Percentiles rank a stretch among this genome's conserved stretches.
phyloP scores from a whole-genome alignment of 23 tunicate species.

The Trididemnum miniatum region DNA sequence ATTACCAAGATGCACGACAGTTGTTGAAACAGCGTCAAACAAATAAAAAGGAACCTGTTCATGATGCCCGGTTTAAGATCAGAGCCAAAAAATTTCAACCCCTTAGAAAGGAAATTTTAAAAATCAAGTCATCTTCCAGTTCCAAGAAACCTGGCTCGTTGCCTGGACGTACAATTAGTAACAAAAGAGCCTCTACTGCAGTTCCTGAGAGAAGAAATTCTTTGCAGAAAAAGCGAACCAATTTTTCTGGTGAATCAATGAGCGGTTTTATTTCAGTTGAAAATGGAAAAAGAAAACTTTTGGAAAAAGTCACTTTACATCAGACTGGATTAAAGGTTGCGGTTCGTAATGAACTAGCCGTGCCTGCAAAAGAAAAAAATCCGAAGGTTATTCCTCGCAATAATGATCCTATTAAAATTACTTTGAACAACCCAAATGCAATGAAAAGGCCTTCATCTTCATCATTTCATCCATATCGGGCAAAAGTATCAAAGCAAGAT shows the following conservation, averaged over 20 bases:
- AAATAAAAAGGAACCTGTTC: background rate
- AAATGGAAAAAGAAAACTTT: slow-evolving; percentile 33
- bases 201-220: background rate
- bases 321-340: slow-evolving; percentile 64
- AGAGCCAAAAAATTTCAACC: slow-evolving; percentile 29
- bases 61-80: slow-evolving; percentile 33
- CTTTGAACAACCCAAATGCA: slow-evolving; percentile 64
- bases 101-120: background rate
- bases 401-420: slow-evolving; percentile 39
- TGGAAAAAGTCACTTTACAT: slow-evolving; percentile 56
- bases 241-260: too few relatives aligned
- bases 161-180: slow-evolving; percentile 12
- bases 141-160: background rate
- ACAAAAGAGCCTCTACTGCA: background rate
- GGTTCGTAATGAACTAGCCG: slow-evolving; percentile 60
- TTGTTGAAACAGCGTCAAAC: slow-evolving; percentile 1
- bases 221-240: too few relatives aligned
- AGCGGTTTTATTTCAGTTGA: slow-evolving; percentile 2
- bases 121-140: background rate
- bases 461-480: background rate
- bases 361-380: background rate
- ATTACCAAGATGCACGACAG: slow-evolving; percentile 14
- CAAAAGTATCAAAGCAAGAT: background rate
- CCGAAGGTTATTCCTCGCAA: background rate
- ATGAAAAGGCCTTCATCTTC: background rate